These are phyloP conservation scores for Cyclophora punctaria DNA, from an alignment of 2,888 invertebrate species.

Conservation along the genomic window DNA sequence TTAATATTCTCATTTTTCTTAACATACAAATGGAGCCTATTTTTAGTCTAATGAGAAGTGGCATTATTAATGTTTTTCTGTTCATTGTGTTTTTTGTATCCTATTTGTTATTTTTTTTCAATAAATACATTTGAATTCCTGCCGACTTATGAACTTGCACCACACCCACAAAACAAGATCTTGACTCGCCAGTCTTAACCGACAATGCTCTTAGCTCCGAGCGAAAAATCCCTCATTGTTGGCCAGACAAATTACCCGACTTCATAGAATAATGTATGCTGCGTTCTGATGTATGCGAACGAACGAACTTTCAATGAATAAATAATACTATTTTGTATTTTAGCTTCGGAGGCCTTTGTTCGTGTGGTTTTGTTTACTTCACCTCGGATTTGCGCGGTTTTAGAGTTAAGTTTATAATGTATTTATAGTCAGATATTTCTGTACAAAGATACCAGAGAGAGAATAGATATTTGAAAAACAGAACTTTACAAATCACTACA, in stretches of 20 bases:
- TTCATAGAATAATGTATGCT: conserved; percentile 44
- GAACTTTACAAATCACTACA: too few relatives aligned
- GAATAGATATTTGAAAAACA: too few relatives aligned
- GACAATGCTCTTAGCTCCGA: conserved; percentile 48
- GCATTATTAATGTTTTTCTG: not conserved
- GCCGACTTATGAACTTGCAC: conserved; percentile 21
- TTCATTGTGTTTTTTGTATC: not conserved
- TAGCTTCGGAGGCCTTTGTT: too few relatives aligned
- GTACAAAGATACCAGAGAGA: too few relatives aligned
- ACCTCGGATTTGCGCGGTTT: too few relatives aligned
- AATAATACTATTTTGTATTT: conserved; percentile 1
- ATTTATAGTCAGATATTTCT: too few relatives aligned
- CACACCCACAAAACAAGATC: conserved; percentile 30
- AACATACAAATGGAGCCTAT: too few relatives aligned
- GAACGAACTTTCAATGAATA: conserved; percentile 18
- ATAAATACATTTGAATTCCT: not conserved
- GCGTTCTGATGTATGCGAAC: conserved; percentile 33
- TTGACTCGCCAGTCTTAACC: conserved; percentile 43
- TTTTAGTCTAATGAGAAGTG: too few relatives aligned
- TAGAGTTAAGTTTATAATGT: too few relatives aligned
- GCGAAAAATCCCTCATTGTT: conserved; percentile 64
- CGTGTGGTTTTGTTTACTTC: too few relatives aligned
- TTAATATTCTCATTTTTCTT: too few relatives aligned
- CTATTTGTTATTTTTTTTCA: not conserved
- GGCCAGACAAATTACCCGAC: conserved; percentile 51